Evolutionary conservation across 2,888 invertebrate genomes (phyloP), one percentile per base, ranked within the genome.

Genomic region (Ommatoiulus sabulosus): DNA sequence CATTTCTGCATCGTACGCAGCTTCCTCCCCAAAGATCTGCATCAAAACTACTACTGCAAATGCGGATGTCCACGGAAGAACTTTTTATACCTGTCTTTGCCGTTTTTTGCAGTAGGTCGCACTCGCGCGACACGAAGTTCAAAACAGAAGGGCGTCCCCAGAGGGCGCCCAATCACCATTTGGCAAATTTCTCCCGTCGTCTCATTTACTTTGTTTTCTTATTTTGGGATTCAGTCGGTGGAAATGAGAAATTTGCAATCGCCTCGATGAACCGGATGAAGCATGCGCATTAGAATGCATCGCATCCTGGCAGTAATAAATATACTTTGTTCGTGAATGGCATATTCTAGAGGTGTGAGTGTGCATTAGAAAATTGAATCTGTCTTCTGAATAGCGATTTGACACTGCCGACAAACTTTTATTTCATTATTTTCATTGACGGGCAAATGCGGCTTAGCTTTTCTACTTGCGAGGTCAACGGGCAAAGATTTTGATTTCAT

Each of bases 311-410:
- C 63, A 63, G 63, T 20, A 63, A 63, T 63, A 63, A 63, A 63
- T 63, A 63, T 63, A 63, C 63, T 63, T 63, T 63, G 63, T 63
- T 63, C 63, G 63, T 63, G 63, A 63, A 63, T 63, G 63, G 63
- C 63, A 63, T 63, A 20, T 63, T 63, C 4, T 63, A 63, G 7
- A 48, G 8, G 48, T 48, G 48, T 12, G 63, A 1, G 63, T 63
- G 63, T 63, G 63, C 63, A 63, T 20, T 20, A 20, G 63, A 63
- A 63, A 63, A 63, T 63, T 63, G 63, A 63, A 63, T 63, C 63
- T 63, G 63, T 20, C 20, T 63, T 63, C 63, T 63, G 63, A 63
- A 63, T 63, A 63, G 63, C 15, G 63, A 63, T 63, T 63, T 63
- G 20, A 63, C 63, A 63, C 20, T 63, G n/a, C 63, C 63, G 63